Conservation (phyloP, 64 coral and sea anemone genomes). For the Platygyra sinensis region DNA sequence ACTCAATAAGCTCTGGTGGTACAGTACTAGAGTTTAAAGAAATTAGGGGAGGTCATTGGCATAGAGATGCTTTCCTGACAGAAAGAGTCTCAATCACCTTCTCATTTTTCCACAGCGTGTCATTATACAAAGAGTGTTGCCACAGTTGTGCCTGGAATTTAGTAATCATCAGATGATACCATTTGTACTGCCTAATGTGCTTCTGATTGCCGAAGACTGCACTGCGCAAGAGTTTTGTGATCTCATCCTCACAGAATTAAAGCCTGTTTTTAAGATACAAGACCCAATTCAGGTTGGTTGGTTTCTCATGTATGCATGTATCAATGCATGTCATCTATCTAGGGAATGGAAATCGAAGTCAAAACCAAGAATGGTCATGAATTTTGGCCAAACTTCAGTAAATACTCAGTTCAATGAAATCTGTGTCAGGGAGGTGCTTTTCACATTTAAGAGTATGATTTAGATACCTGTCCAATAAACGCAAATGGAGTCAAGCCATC, state of each 20-base stretch:
- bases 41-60: neutral
- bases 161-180: constrained; percentile 92
- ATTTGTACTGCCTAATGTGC: constrained; percentile 92
- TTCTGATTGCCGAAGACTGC: constrained; percentile 92
- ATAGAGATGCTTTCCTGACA: too few species aligned
- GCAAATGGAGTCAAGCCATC: too few species aligned
- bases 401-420: too few species aligned
- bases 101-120: constrained; percentile 65
- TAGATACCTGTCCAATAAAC: too few species aligned
- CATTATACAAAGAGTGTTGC: constrained; percentile 84
- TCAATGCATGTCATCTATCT: too few species aligned
- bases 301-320: neutral
- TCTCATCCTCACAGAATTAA: constrained; percentile 87
- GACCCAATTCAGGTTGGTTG: constrained; percentile 88
- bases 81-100: neutral
- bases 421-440: too few species aligned
- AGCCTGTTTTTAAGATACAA: constrained; percentile 96
- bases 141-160: constrained; percentile 89
- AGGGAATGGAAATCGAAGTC: too few species aligned
- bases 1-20: neutral
- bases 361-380: too few species aligned
- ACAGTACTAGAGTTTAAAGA: neutral
- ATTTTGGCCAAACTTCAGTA: too few species aligned
- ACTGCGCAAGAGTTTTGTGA: constrained; percentile 73
- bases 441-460: too few species aligned